Conservation (phyloP, 2,113 vertebrate species). For the Eretmochelys imbricata region DNA sequence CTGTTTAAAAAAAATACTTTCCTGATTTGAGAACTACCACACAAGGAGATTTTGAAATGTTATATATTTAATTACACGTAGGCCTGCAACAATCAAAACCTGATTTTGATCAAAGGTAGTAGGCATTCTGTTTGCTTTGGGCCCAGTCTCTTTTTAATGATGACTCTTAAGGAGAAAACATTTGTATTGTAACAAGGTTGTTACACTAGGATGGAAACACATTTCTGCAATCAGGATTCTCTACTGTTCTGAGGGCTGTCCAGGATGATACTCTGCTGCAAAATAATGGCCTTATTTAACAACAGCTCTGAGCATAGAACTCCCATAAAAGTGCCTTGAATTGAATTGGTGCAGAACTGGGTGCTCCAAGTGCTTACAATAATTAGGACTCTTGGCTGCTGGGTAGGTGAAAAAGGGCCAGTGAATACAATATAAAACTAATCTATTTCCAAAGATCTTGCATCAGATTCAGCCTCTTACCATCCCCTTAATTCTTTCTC, state of each 20-base stretch:
- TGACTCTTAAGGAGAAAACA: neutral
- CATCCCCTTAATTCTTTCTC: neutral
- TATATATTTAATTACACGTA: slow-evolving; percentile 11
- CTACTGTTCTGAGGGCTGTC: neutral
- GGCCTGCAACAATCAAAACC: neutral
- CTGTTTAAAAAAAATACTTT: slow-evolving; percentile 47
- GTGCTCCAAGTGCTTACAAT: neutral
- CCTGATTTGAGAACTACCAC: neutral
- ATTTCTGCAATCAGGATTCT: neutral
- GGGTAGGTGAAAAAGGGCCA: neutral
- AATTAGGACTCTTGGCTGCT: neutral
- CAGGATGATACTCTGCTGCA: neutral
- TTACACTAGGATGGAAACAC: neutral
- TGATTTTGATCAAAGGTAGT: neutral
- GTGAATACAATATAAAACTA: neutral
- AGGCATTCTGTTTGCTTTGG: neutral
- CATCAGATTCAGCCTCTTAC: neutral
- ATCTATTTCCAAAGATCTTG: neutral
- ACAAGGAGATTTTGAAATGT: slow-evolving; percentile 17
- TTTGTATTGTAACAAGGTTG: neutral
- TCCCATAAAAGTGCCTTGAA: neutral
- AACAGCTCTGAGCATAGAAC: neutral
- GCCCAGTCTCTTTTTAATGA: slow-evolving; percentile 22
- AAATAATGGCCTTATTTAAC: neutral
- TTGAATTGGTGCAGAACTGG: neutral